Conservation (phyloP, 2,113 vertebrate species). For the Daubentonia madagascariensis region DNA sequence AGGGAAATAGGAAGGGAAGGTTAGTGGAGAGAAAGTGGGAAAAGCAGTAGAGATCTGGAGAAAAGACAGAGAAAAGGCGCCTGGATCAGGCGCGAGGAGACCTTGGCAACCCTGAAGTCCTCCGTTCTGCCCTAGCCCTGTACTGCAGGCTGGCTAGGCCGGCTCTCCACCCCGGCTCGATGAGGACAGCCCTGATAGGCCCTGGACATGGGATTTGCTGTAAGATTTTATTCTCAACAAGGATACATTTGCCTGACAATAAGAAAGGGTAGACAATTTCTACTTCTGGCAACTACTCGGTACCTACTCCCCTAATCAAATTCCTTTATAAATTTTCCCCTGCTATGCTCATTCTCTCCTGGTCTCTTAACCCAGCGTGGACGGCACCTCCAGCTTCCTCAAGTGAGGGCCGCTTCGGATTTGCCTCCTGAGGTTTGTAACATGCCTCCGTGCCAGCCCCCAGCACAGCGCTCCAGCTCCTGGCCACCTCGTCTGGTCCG, state of each 20-base stretch:
- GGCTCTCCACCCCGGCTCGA: background rate
- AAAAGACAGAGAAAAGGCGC: background rate
- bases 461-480: background rate
- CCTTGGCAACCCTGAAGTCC: too few species aligned
- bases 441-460: background rate
- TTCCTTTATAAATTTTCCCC: background rate
- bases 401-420: background rate
- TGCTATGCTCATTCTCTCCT: background rate
- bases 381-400: background rate
- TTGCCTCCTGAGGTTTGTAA: background rate
- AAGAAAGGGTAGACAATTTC: background rate
- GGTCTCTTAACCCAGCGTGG: background rate
- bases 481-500: background rate
- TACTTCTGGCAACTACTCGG: background rate
- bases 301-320: background rate
- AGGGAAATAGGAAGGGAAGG: accelerated
- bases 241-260: background rate
- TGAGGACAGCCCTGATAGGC: too few species aligned
- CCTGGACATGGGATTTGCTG: background rate
- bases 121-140: background rate
- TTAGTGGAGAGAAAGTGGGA: background rate
- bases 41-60: background rate
- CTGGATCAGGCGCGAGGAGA: background rate
- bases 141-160: accelerated
- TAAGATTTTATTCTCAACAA: background rate